A percentile compares a stretch with the other conserved stretches of the same genome.
phyloP scores from a whole-genome alignment of 92 coral and sea anemone species.

The Zoanthus sociatus region DNA sequence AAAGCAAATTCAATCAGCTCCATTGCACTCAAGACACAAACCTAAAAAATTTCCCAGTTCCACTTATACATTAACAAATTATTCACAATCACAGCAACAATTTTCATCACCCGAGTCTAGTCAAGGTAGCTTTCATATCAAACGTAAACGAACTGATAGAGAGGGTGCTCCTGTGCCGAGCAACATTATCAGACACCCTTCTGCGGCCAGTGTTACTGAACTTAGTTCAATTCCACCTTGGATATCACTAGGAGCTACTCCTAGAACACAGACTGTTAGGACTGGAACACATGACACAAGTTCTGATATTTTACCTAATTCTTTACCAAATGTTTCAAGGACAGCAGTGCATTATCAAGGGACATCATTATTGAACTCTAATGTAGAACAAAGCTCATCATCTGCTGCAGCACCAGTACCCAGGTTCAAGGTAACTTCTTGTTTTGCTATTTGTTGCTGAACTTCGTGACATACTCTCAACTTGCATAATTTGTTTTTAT shows the following conservation, averaged over 20 bases:
- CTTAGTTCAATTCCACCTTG: conserved; percentile 17
- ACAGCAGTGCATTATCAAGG: conserved; percentile 14
- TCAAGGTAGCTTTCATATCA: neutral
- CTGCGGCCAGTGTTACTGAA: conserved; percentile 11
- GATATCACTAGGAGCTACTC: conserved; percentile 14
- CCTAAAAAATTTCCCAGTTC: conserved; percentile 2
- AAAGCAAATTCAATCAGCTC: neutral
- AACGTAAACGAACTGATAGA: conserved; percentile 19
- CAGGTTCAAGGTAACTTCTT: neutral
- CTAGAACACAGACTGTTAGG: conserved; percentile 1
- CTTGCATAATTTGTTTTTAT: too few relatives aligned
- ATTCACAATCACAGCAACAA: conserved; percentile 9
- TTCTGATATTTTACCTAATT: neutral
- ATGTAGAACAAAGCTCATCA: neutral
- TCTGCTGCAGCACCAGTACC: neutral
- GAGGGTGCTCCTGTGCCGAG: neutral
- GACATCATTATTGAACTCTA: neutral
- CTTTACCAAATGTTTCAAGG: neutral
- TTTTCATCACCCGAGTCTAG: neutral
- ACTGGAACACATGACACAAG: neutral
- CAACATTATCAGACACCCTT: neutral
- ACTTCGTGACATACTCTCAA: too few relatives aligned
- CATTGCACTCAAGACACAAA: conserved; percentile 8
- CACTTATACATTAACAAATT: conserved; percentile 19
- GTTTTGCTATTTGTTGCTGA: too few relatives aligned